phyloP scores from a whole-genome alignment of 2,797 vertebrate species.

The Gambelia wislizenii region DNA sequence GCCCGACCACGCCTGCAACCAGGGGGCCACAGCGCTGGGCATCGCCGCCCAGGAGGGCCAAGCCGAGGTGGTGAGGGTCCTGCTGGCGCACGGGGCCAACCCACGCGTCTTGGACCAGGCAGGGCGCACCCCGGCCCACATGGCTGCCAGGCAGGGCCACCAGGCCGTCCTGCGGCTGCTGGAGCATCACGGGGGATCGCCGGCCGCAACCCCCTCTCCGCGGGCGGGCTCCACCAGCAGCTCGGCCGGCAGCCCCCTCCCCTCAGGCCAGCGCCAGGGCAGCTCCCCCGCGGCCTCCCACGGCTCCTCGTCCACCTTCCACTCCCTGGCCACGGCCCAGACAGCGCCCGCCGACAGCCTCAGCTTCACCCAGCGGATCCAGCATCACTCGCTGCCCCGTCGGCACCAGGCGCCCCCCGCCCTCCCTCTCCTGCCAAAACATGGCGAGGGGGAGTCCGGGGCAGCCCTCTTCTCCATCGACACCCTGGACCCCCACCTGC shows the following conservation, averaged over 20 bases:
- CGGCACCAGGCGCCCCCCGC: slow-evolving; percentile 63
- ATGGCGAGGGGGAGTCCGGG: slow-evolving; percentile 12
- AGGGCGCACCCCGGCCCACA: slow-evolving; percentile 81
- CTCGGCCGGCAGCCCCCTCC: slow-evolving; percentile 63
- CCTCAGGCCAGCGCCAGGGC: slow-evolving; percentile 74
- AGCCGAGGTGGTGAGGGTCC: slow-evolving; percentile 77
- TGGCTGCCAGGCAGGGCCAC: slow-evolving; percentile 82
- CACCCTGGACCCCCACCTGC: slow-evolving; percentile 83
- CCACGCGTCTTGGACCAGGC: slow-evolving; percentile 82
- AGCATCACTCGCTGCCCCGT: slow-evolving; percentile 85
- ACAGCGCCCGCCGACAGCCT: slow-evolving; percentile 84
- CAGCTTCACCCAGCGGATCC: slow-evolving; percentile 85
- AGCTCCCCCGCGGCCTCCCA: slow-evolving; percentile 65
- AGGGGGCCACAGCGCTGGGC: slow-evolving; percentile 85
- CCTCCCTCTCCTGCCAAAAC: not conserved
- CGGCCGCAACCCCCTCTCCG: not conserved
- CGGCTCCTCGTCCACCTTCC: slow-evolving; percentile 76
- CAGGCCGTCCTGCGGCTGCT: slow-evolving; percentile 79
- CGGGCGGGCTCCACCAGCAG: not conserved
- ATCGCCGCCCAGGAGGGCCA: slow-evolving; percentile 86
- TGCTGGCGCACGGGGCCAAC: slow-evolving; percentile 82
- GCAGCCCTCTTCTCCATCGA: slow-evolving; percentile 72
- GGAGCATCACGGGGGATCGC: slow-evolving; percentile 80
- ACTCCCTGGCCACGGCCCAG: slow-evolving; percentile 83
- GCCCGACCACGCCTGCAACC: slow-evolving; percentile 81